A percentile compares a stretch with the other conserved stretches of the same genome.
Conservation (phyloP, 2,113 vertebrate species). For the Vanacampus margaritifer region DNA sequence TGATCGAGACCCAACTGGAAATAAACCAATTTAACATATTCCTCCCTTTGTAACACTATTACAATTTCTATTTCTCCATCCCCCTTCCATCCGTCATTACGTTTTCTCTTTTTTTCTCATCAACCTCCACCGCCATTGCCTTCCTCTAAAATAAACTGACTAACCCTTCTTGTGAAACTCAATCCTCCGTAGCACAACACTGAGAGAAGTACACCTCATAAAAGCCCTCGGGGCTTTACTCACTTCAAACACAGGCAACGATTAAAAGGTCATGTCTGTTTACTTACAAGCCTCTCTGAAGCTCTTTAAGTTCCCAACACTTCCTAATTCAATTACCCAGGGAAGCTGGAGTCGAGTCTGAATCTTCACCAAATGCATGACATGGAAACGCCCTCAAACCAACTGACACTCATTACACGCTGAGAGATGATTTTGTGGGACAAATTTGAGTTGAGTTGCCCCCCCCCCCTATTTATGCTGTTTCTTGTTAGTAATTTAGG, state of each 20-base stretch:
- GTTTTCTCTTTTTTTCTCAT: slow-evolving; percentile 31
- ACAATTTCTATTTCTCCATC: slow-evolving; percentile 15
- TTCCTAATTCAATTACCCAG: slow-evolving; percentile 70
- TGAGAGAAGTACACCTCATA: slow-evolving; percentile 58
- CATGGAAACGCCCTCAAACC: slow-evolving; percentile 45
- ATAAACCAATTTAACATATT: background rate
- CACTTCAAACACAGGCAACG: slow-evolving; percentile 59
- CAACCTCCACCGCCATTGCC: slow-evolving; percentile 42
- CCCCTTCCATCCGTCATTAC: slow-evolving; percentile 27
- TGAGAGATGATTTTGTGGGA: slow-evolving; percentile 28
- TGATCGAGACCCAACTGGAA: slow-evolving; percentile 38
- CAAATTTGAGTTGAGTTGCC: background rate
- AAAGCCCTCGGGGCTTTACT: slow-evolving; percentile 44
- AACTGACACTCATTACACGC: slow-evolving; percentile 34
- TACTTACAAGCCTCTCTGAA: slow-evolving; percentile 65
- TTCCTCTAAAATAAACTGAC: slow-evolving; percentile 61
- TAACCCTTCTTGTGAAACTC: slow-evolving; percentile 58
- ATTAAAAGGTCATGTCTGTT: slow-evolving; percentile 68
- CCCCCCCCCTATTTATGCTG: no score
- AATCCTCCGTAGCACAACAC: slow-evolving; percentile 54
- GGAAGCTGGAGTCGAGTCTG: slow-evolving; percentile 40
- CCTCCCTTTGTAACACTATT: slow-evolving; percentile 4
- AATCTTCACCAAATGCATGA: slow-evolving; percentile 45
- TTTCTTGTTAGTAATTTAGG: background rate
- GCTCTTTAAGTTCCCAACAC: slow-evolving; percentile 64